Percentiles rank a stretch among this genome's conserved stretches.
Evolutionary conservation across 2,888 invertebrate genomes (phyloP).

Genomic region (Exocentrus adspersus): DNA sequence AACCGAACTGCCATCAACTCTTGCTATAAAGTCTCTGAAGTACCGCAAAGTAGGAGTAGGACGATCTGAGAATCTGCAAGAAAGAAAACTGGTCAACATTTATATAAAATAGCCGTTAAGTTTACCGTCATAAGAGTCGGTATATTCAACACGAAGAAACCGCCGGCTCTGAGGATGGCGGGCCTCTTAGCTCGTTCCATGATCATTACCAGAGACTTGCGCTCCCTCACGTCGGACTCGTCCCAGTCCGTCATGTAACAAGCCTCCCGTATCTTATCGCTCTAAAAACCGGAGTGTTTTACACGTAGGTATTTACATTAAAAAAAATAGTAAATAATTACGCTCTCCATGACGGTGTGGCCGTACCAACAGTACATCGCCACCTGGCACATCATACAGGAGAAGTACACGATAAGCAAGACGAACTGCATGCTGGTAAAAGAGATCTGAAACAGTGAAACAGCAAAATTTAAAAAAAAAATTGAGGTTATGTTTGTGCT

Average conservation of each 20-base stretch:
- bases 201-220: constrained; percentile 44
- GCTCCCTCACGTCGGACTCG: constrained; percentile 31
- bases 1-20: no score
- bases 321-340: constrained; percentile 15
- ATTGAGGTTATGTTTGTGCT: no score
- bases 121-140: constrained; percentile 46
- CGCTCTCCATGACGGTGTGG: constrained; percentile 45
- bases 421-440: constrained; percentile 39
- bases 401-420: constrained; percentile 39
- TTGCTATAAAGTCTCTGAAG: constrained; percentile 21
- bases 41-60: constrained; percentile 33
- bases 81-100: background rate
- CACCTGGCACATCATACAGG: constrained; percentile 46
- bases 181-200: constrained; percentile 47
- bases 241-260: constrained; percentile 46
- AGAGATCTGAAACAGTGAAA: constrained; percentile 39
- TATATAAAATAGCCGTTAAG: no score
- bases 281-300: constrained; percentile 35
- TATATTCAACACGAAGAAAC: constrained; percentile 44
- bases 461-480: background rate
- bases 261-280: constrained; percentile 40
- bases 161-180: constrained; percentile 36
- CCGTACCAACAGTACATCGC: constrained; percentile 48
- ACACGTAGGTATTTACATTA: background rate
- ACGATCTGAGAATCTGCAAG: constrained; percentile 32